Percentiles rank a stretch among this genome's conserved stretches.
phyloP scores from a whole-genome alignment of 2,113 vertebrate species.

The Chionis minor region DNA sequence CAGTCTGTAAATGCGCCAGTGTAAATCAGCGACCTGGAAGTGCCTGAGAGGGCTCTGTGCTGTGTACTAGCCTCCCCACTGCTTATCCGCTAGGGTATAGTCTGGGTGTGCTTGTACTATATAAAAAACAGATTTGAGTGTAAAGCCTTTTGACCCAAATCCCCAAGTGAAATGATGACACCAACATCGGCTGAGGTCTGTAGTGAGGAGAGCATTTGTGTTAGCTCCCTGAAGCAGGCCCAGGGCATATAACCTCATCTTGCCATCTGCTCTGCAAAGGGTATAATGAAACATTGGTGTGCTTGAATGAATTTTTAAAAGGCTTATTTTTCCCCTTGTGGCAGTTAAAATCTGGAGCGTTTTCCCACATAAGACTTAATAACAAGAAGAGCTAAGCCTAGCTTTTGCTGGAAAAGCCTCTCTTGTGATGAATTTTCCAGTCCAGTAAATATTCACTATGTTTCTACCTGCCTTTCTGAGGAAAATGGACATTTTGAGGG shows the following conservation, averaged over 20 bases:
- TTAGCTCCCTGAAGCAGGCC: conserved; percentile 4
- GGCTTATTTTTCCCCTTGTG: not conserved
- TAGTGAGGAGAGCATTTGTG: conserved; percentile 10
- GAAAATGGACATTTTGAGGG: not conserved
- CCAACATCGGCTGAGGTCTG: conserved; percentile 8
- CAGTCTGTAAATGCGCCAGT: conserved; percentile 42
- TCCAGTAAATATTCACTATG: not conserved
- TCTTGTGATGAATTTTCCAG: not conserved
- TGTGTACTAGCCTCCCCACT: not conserved
- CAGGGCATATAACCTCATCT: conserved; percentile 7
- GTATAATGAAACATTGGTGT: conserved; percentile 20
- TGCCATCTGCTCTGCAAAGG: conserved; percentile 48
- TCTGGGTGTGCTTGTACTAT: conserved; percentile 19
- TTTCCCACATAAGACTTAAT: not conserved
- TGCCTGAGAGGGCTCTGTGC: conserved; percentile 24
- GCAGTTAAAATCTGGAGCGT: conserved; percentile 38
- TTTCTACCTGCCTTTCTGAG: not conserved
- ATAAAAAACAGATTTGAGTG: conserved; percentile 41
- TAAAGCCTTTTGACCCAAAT: conserved; percentile 69
- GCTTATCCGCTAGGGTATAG: conserved; percentile 1
- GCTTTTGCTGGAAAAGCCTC: not conserved
- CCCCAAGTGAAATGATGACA: conserved; percentile 40
- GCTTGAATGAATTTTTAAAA: conserved; percentile 42
- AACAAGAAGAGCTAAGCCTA: not conserved
- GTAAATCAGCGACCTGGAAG: conserved; percentile 67